phyloP scores from a whole-genome alignment of 2,888 invertebrate species.

The Chydorus sphaericus region DNA sequence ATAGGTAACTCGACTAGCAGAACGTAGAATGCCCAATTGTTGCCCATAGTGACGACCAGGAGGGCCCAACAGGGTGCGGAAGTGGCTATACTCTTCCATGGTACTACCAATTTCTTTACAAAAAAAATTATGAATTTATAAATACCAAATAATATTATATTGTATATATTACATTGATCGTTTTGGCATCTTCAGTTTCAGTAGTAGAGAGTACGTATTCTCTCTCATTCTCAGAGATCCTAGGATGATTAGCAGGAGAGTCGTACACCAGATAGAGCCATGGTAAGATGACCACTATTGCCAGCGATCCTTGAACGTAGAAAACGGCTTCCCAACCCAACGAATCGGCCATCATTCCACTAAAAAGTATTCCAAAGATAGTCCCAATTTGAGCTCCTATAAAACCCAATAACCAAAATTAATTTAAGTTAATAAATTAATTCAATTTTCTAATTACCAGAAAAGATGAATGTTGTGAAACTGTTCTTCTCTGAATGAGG shows the following conservation, averaged over 20 bases:
- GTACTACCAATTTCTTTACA: conserved; percentile 42
- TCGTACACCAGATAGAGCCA: conserved; percentile 40
- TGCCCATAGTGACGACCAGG: conserved; percentile 62
- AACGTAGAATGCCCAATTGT: conserved; percentile 77
- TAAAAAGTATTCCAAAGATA: conserved; percentile 74
- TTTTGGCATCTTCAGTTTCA: background rate
- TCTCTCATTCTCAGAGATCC: conserved; percentile 57
- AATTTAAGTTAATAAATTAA: background rate
- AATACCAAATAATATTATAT: background rate
- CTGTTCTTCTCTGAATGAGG: conserved; percentile 85
- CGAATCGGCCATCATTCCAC: conserved; percentile 62
- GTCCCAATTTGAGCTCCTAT: conserved; percentile 80
- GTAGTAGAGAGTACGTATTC: conserved; percentile 37
- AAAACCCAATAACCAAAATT: conserved; percentile 16
- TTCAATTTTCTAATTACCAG: conserved; percentile 37
- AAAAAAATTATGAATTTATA: background rate
- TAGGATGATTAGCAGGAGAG: conserved; percentile 65
- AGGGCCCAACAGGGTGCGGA: conserved; percentile 74
- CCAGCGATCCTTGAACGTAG: conserved; percentile 65
- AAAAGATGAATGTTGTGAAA: conserved; percentile 70
- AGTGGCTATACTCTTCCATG: conserved; percentile 52
- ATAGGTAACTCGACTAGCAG: conserved; percentile 75
- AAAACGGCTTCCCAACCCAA: conserved; percentile 82
- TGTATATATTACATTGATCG: background rate
- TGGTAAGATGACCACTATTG: conserved; percentile 53